These are phyloP conservation scores for Drosophila anceps DNA, from an alignment of 2,888 invertebrate genomes.

Conservation along the genomic window DNA sequence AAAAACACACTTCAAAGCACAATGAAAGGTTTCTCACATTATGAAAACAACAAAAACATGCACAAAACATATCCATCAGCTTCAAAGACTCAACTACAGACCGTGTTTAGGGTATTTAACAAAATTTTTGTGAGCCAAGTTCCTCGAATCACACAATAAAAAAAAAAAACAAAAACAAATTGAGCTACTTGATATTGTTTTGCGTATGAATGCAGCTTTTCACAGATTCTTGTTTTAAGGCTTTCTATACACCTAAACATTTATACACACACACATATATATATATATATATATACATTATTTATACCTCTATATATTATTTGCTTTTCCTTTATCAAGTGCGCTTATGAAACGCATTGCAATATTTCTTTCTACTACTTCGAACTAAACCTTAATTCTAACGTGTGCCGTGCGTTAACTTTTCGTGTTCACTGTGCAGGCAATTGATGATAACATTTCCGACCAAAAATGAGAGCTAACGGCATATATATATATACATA, in stretches of 20 bases:
- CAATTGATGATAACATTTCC: conserved; percentile 38
- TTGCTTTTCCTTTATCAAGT: conserved; percentile 51
- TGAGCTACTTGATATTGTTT: conserved; percentile 30
- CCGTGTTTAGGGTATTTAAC: conserved; percentile 18
- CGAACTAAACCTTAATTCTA: neutral
- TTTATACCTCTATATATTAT: conserved; percentile 15
- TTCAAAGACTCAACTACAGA: conserved; percentile 16
- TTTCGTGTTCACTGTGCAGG: conserved; percentile 43
- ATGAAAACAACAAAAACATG: conserved; percentile 14
- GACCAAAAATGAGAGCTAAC: conserved; percentile 66
- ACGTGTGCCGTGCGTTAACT: conserved; percentile 41
- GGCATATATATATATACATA: conserved; percentile 36
- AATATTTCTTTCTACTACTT: conserved; percentile 53
- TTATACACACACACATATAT: conserved; percentile 12
- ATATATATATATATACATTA: conserved; percentile 6
- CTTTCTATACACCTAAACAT: conserved; percentile 32
- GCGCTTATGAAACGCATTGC: conserved; percentile 77
- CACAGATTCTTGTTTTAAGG: conserved; percentile 1
- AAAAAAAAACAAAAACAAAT: neutral
- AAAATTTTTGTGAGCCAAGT: conserved; percentile 29
- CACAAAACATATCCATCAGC: conserved; percentile 49
- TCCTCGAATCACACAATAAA: conserved; percentile 20
- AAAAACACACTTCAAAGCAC: conserved; percentile 27
- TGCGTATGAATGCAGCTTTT: conserved; percentile 30
- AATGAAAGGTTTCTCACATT: conserved; percentile 51